phyloP scores from a whole-genome alignment of 2,113 vertebrate species.

The Penelope pileata region DNA sequence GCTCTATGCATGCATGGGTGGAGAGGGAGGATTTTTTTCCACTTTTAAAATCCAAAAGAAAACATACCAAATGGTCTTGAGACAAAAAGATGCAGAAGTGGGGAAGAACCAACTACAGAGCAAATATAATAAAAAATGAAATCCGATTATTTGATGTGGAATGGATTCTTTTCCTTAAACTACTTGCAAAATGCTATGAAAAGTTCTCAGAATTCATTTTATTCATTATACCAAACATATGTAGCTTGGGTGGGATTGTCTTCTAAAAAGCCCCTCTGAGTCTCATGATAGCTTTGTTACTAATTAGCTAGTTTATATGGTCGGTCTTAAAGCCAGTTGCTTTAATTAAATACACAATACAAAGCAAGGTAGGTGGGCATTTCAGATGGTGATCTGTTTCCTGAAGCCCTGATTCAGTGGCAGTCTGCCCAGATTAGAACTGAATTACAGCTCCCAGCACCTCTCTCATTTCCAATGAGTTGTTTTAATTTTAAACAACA shows the following conservation, averaged over 20 bases:
- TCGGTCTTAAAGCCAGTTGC: not conserved
- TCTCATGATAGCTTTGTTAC: slow-evolving; percentile 16
- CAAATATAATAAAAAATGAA: not conserved
- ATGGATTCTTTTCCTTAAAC: not conserved
- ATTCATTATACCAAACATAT: not conserved
- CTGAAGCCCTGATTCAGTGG: slow-evolving; percentile 30
- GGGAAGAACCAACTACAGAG: not conserved
- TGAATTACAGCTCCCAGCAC: slow-evolving; percentile 47
- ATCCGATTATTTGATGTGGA: not conserved
- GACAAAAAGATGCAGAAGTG: not conserved
- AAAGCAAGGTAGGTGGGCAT: slow-evolving; percentile 17
- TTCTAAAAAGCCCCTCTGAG: not conserved
- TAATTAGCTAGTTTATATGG: slow-evolving; percentile 12
- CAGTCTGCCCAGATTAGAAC: slow-evolving; percentile 30
- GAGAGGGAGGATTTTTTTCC: not conserved
- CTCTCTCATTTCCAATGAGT: not conserved
- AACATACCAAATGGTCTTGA: not conserved
- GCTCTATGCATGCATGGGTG: not conserved
- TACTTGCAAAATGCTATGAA: not conserved
- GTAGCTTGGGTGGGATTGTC: not conserved
- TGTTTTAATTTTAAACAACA: slow-evolving; percentile 43
- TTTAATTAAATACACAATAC: slow-evolving; percentile 40
- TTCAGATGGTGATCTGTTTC: slow-evolving; percentile 37
- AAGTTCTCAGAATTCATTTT: not conserved
- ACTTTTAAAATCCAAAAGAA: not conserved